Base-by-base conservation (phyloP, 2,888 invertebrate genomes). In the Plusia festucae region DNA sequence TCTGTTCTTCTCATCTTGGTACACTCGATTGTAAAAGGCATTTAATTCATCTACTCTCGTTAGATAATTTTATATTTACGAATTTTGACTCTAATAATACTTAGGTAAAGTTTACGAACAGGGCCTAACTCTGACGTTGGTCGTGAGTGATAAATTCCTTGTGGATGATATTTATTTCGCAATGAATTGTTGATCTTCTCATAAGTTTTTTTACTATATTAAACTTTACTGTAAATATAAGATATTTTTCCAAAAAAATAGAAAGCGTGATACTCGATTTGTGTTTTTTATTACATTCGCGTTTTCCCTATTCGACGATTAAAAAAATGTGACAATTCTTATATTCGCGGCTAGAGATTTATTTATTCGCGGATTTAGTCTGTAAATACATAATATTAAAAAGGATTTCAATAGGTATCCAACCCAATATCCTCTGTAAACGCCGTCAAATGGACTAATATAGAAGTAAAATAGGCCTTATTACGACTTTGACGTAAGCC, bases 211-310 rank as follows among this genome's bases (percentile, higher is more conserved):
- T 78, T 81, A 76, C 70, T 76, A 75, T 78, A 82, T 79, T 79
- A 75, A 83, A 81, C 81, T 79, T 83, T 81, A 81, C 76, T 83
- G 84, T 85, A 84, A 83, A 85, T 83, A 84, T 85, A 84, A 84
- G 78, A 82, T 86, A 86, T 85, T 85, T 85, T 85, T 86, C 63
- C 82, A 84, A 78, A 82, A 85, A 82, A 82, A 79, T 82, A 70
- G 73, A 78, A 80, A 79, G 78, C 78, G 77, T 79, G 76, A 78
- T 66, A 68, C 77, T 65, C 66, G 52, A 67, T 27, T 57, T 66
- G 68, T 64, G 72, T 70, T 77, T 78, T 77, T 52, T 24, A 22
- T 15, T 15, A 15, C 7, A 13, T n/a, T n/a, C n/a, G n/a, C n/a
- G n/a, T n/a, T n/a, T n/a, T n/a, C n/a, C n/a, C n/a, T n/a, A n/a